phyloP scores from a whole-genome alignment of 2,797 vertebrate genomes.

The Rousettus madagascariensis region DNA sequence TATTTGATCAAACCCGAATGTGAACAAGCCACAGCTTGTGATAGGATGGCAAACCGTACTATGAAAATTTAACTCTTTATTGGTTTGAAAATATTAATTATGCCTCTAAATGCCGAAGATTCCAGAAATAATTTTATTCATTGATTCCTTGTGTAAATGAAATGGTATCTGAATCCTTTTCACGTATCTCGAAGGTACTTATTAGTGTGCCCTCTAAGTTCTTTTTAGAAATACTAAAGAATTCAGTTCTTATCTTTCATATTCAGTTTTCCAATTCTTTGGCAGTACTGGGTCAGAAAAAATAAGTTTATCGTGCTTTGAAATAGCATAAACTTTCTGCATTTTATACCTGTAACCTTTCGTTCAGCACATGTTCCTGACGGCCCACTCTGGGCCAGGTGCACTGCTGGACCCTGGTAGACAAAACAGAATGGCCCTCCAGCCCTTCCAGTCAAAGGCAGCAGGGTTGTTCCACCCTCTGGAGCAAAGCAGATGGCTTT shows the following conservation, averaged over 20 bases:
- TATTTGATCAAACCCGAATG: background rate
- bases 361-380: background rate
- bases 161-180: background rate
- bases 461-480: background rate
- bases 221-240: background rate
- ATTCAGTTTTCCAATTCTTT: background rate
- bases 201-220: background rate
- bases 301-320: background rate
- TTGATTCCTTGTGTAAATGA: background rate
- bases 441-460: background rate
- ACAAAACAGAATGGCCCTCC: background rate
- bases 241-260: background rate
- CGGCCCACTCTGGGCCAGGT: background rate
- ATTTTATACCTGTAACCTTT: background rate
- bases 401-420: background rate
- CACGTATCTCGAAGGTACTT: background rate
- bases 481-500: background rate
- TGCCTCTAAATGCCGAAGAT: background rate
- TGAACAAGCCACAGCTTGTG: background rate
- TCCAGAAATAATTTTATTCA: background rate
- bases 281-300: background rate
- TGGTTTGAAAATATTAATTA: background rate
- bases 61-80: background rate
- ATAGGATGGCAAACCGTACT: background rate
- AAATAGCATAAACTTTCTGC: background rate